These are phyloP conservation scores for Amniataba percoides DNA, from an alignment of 2,797 vertebrate genomes.

Conservation along the genomic window DNA sequence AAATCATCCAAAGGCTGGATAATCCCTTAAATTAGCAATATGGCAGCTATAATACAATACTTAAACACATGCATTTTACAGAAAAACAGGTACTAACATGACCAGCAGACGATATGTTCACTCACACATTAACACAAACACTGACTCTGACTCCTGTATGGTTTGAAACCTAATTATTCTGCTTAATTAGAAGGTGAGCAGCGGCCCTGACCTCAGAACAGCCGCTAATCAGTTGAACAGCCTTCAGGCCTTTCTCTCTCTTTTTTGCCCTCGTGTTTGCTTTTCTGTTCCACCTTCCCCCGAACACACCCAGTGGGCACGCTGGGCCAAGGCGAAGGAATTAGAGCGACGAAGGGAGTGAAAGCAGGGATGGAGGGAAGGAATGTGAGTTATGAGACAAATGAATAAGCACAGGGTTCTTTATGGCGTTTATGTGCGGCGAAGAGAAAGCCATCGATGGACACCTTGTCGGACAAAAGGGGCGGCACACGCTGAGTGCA, in stretches of 20 bases:
- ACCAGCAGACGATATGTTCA: not conserved
- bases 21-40: not conserved
- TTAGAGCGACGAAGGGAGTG: slow-evolving; percentile 43
- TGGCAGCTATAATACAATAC: not conserved
- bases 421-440: slow-evolving; percentile 59
- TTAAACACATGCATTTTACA: not conserved
- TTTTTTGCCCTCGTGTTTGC: not conserved
- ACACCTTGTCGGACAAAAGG: slow-evolving; percentile 69
- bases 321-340: slow-evolving; percentile 35
- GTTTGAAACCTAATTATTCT: slow-evolving; percentile 63
- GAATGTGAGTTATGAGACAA: slow-evolving; percentile 69
- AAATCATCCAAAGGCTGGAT: not conserved
- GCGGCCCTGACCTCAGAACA: slow-evolving; percentile 55
- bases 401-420: slow-evolving; percentile 63
- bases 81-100: not conserved
- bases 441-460: slow-evolving; percentile 60
- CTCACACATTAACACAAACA: not conserved
- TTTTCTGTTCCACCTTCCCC: slow-evolving; percentile 16
- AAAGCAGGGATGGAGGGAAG: slow-evolving; percentile 53
- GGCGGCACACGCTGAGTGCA: slow-evolving; percentile 62
- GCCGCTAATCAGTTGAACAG: slow-evolving; percentile 46
- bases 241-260: slow-evolving; percentile 27
- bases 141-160: not conserved
- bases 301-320: slow-evolving; percentile 38
- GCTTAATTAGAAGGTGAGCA: slow-evolving; percentile 65